Base-by-base conservation (phyloP, 2,888 invertebrate genomes). In the Drosophila hawaiiensis region DNA sequence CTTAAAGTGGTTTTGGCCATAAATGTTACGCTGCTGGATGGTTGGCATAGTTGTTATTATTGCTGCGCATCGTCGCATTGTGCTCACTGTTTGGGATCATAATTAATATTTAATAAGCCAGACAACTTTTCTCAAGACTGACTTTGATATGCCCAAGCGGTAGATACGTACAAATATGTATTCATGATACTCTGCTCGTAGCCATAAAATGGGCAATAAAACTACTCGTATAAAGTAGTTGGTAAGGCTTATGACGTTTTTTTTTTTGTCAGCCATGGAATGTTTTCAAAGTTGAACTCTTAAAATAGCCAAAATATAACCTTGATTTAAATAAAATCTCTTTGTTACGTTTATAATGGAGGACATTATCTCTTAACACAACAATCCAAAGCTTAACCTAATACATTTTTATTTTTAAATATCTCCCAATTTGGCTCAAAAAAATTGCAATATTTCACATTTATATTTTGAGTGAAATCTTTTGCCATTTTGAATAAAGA, bases 21-120 rank as follows among this genome's bases (percentile, higher is more conserved):
- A 91, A 89, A 89, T 62, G 74, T 61, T 22, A 29, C n/a, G 59
- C 55, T 55, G 66, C n/a, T 53, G 28, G 54, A 59, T 72, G 22
- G 43, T 22, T 47, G 22, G 54, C 16, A 16, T 61, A 65, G 62
- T 63, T 79, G 68, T 69, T 74, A 56, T 75, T 84, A 68, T 64
- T 86, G 72, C 55, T 78, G 68, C 47, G 47, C 76, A 61, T 49
- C 63, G 60, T 25, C 47, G 47, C 50, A 52, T 66, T 56, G 49
- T 76, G 64, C 39, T 77, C 54, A 33, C 52, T 56, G 61, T 73
- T 66, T 67, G 55, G 68, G 69, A 69, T 71, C 83, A 81, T 83
- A 90, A 91, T 91, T 91, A 88, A 88, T 88, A 91, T 91, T 88
- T 88, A 89, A 91, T 90, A 91, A 89, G 87, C 75, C 62, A 68